Percentiles rank a stretch among this genome's conserved stretches.
phyloP scores from a whole-genome alignment of 2,888 invertebrate genomes.

The Leptogaster cylindrica region DNA sequence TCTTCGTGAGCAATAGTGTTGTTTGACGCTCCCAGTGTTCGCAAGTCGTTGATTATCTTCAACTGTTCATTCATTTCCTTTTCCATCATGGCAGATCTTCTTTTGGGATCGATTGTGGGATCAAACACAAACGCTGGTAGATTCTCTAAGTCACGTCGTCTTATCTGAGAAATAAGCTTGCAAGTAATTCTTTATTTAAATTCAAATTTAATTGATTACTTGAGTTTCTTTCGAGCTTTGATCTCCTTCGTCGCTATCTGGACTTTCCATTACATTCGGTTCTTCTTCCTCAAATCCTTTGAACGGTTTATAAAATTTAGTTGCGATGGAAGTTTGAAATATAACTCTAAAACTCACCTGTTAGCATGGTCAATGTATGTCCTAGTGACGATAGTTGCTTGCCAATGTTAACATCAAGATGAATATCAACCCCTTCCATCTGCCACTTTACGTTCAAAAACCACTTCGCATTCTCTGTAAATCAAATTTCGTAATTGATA shows the following conservation, averaged over 20 bases:
- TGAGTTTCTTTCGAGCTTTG: constrained; percentile 59
- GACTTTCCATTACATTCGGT: constrained; percentile 69
- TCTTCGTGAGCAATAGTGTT: constrained; percentile 92
- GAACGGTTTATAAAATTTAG: background rate
- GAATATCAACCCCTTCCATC: constrained; percentile 98
- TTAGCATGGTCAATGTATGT: constrained; percentile 93
- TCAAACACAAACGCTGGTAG: constrained; percentile 86
- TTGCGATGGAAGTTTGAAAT: too few relatives aligned
- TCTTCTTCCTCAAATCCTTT: constrained; percentile 81
- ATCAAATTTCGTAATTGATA: constrained; percentile 15
- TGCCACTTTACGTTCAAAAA: constrained; percentile 97
- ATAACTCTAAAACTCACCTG: constrained; percentile 65
- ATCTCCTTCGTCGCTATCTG: constrained; percentile 80
- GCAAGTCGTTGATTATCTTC: constrained; percentile 90
- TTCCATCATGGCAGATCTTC: constrained; percentile 91
- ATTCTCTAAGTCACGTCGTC: constrained; percentile 73
- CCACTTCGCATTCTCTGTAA: constrained; percentile 93
- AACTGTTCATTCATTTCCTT: constrained; percentile 98
- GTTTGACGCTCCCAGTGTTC: constrained; percentile 85
- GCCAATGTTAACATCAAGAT: constrained; percentile 94
- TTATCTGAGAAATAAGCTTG: constrained; percentile 59
- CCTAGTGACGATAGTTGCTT: constrained; percentile 93
- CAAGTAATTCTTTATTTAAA: too few relatives aligned
- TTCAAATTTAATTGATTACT: background rate
- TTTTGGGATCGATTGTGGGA: constrained; percentile 77